Evolutionary conservation across 2,797 vertebrate genomes (phyloP), one percentile per base, ranked within the genome.

Genomic region (Poeciliopsis infans): DNA sequence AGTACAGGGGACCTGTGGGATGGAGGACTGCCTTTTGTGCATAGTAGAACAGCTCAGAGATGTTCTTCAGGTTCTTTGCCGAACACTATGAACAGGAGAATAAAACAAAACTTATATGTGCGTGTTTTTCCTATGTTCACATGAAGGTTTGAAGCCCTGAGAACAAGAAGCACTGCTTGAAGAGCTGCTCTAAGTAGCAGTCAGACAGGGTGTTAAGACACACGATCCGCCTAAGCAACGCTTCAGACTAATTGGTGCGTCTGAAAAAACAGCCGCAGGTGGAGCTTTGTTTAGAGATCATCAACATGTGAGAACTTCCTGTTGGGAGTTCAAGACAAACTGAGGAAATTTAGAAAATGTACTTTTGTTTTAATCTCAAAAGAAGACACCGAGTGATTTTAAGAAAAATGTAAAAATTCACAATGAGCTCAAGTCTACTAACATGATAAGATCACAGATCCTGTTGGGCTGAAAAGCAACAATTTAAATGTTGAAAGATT

Each of bases 51-150:
- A 99, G 94, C 86, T 99, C 98, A 0, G 98, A 99, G 92, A 99
- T 99, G 91, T 99, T 99, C 96, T 98, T 99, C 95, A 99, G 93
- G 89, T 97, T 99, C 96, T 99, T 99, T 16, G 98, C 98, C 86
- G 98, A 99, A 93, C 98, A 99, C 98, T 99, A 84, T 36, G 92
- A 92, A 89, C 74, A 91, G 86, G 78, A 74, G 77, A 25, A 79
- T 7, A 75, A 25, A 12, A 74, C 7, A 75, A 2, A 0, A 64
- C 13, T 10, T n/a, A 23, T 2, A 25, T 28, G 1, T 31, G 45
- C 0, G 2, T 5, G 11, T 1, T 23, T 51, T 47, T 39, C 12
- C 2, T 8, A 64, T 36, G 61, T 4, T 59, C 1, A 18, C 61
- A 47, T 68, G 49, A 33, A n/a, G 25, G 20, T 71, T 13, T 72